Evolutionary conservation across 1,140 invertebrate species (phyloP).

Genomic region (Lordiphosa stackelbergi): DNA sequence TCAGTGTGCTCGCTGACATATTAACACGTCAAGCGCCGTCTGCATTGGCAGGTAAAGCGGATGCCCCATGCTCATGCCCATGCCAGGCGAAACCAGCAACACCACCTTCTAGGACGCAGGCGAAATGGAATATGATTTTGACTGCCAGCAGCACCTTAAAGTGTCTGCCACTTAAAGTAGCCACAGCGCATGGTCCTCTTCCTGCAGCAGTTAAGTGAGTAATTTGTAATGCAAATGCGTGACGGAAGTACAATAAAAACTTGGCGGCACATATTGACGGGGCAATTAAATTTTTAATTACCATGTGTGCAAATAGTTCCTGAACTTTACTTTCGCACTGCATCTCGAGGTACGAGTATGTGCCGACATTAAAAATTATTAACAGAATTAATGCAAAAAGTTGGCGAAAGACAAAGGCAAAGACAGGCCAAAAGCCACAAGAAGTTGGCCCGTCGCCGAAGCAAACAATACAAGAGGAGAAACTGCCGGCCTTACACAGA

Average conservation of each 20-base stretch:
- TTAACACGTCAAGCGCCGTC: conserved; percentile 48
- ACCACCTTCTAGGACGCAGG: too few species aligned
- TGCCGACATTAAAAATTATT: conserved; percentile 69
- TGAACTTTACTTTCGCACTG: conserved; percentile 42
- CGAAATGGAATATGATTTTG: neutral
- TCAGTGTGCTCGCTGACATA: conserved; percentile 39
- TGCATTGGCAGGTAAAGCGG: conserved; percentile 47
- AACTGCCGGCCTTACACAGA: conserved; percentile 44
- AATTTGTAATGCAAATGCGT: conserved; percentile 61
- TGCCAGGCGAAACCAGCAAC: neutral
- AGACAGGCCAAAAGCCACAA: conserved; percentile 40
- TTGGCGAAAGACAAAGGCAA: conserved; percentile 47
- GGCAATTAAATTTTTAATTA: conserved; percentile 73
- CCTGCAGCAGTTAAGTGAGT: conserved; percentile 4
- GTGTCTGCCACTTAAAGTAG: neutral
- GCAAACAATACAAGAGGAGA: conserved; percentile 40
- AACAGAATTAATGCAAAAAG: conserved; percentile 71
- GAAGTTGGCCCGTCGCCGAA: conserved; percentile 52
- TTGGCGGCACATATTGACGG: conserved; percentile 50
- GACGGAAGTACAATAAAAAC: conserved; percentile 22
- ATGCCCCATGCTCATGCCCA: conserved; percentile 35
- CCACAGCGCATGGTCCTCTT: neutral
- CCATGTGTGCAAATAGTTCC: conserved; percentile 55
- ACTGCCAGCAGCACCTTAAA: conserved; percentile 12
- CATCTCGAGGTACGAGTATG: conserved; percentile 7